Evolutionary conservation across 2,888 invertebrate species (phyloP).

Genomic region (Temnothorax rugatulus): DNA sequence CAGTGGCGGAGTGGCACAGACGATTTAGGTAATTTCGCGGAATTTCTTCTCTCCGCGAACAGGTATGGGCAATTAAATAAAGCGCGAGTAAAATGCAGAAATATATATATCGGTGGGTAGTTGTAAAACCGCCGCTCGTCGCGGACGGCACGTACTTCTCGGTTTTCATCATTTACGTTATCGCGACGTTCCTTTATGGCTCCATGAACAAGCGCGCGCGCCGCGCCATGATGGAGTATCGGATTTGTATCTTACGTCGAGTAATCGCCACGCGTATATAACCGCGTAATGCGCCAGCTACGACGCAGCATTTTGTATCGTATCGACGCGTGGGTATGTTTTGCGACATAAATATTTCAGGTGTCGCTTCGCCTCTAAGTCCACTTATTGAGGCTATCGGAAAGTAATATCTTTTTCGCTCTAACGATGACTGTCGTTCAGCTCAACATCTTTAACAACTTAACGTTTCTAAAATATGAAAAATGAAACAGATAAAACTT

Average conservation of each 20-base stretch:
- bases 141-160: conserved; percentile 72
- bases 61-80: conserved; percentile 29
- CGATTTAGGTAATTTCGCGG: background rate
- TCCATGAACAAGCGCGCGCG: conserved; percentile 70
- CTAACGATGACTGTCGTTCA: conserved; percentile 6
- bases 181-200: conserved; percentile 75
- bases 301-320: conserved; percentile 32
- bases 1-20: background rate
- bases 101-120: conserved; percentile 7
- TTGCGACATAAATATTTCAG: conserved; percentile 52
- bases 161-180: conserved; percentile 77
- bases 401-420: conserved; percentile 39
- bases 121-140: conserved; percentile 67
- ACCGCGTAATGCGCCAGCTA: conserved; percentile 52
- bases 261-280: conserved; percentile 68
- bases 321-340: conserved; percentile 36
- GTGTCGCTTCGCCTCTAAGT: conserved; percentile 24
- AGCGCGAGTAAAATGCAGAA: conserved; percentile 19
- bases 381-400: conserved; percentile 43
- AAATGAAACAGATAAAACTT: background rate
- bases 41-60: conserved; percentile 12
- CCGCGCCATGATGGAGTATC: conserved; percentile 70
- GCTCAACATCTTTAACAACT: background rate
- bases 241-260: conserved; percentile 74
- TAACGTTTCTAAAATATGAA: background rate